A percentile compares a stretch with the other conserved stretches of the same genome.
Evolutionary conservation across 2,797 vertebrate species (phyloP).

Genomic region (Pachyuromys duprasi): DNA sequence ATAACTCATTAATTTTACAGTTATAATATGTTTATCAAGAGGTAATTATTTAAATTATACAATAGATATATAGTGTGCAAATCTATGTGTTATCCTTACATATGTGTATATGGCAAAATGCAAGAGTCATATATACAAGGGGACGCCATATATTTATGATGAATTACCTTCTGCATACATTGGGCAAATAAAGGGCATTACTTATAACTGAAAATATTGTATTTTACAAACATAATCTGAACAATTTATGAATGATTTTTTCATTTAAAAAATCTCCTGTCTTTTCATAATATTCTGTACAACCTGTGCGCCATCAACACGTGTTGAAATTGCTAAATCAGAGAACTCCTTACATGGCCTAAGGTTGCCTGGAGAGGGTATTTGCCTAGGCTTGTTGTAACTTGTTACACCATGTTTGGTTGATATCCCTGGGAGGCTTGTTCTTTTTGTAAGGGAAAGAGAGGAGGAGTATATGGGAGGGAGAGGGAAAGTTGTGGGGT

Average conservation of each 20-base stretch:
- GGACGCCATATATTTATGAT: background rate
- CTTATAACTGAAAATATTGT: background rate
- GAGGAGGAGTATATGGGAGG: background rate
- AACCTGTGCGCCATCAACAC: background rate
- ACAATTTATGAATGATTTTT: background rate
- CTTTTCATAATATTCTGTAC: background rate
- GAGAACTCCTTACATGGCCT: background rate
- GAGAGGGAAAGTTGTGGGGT: background rate
- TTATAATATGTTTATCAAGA: background rate
- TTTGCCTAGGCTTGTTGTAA: background rate
- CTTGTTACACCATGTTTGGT: background rate
- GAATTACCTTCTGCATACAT: background rate
- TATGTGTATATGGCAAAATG: background rate
- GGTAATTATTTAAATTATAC: background rate
- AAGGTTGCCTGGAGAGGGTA: background rate
- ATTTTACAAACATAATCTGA: background rate
- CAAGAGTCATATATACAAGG: background rate
- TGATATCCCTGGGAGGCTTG: background rate
- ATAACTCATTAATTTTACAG: constrained; percentile 13
- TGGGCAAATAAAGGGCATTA: background rate
- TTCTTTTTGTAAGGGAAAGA: background rate
- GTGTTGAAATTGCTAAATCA: background rate
- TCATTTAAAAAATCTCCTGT: background rate
- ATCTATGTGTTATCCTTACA: background rate
- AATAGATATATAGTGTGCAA: background rate